A percentile compares a stretch with the other conserved stretches of the same genome.
Conservation (phyloP, 2,113 vertebrate species). For the Regulus satrapa region DNA sequence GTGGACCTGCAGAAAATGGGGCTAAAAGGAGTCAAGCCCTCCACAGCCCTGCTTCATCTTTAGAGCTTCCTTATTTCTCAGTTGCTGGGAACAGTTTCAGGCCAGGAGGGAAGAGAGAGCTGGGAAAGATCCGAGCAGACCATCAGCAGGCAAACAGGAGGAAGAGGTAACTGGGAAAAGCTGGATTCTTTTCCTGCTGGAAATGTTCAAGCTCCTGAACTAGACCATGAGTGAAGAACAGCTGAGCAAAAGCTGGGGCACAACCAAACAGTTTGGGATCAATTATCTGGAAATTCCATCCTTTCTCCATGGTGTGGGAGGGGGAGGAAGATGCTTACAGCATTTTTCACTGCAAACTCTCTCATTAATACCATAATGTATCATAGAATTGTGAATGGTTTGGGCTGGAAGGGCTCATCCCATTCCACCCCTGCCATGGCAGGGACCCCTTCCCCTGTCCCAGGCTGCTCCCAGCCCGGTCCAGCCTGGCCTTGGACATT, state of each 20-base stretch:
- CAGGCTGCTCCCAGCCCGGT: fast-evolving
- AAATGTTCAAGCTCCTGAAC: background rate
- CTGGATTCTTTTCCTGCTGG: background rate
- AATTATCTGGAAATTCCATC: background rate
- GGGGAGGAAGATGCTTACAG: background rate
- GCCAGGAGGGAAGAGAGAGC: background rate
- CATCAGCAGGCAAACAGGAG: background rate
- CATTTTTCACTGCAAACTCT: background rate
- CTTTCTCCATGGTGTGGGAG: background rate
- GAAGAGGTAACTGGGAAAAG: background rate
- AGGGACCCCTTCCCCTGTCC: background rate
- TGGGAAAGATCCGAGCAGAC: background rate
- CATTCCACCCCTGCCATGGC: background rate
- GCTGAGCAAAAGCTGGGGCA: background rate
- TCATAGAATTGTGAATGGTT: fast-evolving
- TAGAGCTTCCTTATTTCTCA: background rate
- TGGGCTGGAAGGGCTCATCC: background rate
- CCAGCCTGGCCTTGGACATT: fast-evolving
- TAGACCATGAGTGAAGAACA: background rate
- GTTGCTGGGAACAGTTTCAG: background rate
- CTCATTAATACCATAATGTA: background rate
- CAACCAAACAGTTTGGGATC: background rate
- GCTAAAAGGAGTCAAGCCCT: background rate
- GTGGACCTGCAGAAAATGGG: background rate
- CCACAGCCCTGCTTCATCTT: background rate